A percentile compares a stretch with the other conserved stretches of the same genome.
Conservation (phyloP, 2,888 invertebrate species). For the Leptarthrus brevirostris region DNA sequence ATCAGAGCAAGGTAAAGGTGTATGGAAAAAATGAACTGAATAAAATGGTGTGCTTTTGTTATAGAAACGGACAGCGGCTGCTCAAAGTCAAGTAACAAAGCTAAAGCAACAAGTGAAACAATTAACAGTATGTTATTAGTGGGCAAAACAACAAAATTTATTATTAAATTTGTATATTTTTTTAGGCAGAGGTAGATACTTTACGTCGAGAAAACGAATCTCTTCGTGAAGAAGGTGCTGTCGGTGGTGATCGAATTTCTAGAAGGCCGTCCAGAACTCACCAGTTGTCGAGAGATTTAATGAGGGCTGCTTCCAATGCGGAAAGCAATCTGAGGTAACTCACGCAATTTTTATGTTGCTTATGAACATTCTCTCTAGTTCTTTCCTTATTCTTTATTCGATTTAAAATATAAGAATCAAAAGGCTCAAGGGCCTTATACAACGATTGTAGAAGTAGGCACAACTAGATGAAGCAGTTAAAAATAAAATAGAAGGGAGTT, state of each 20-base stretch:
- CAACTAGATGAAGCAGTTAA: too few species aligned
- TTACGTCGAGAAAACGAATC: constrained; percentile 70
- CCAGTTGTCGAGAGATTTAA: constrained; percentile 71
- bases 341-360: too few species aligned
- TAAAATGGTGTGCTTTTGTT: constrained; percentile 58
- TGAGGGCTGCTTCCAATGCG: constrained; percentile 73
- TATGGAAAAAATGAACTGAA: too few species aligned
- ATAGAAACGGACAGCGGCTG: constrained; percentile 73
- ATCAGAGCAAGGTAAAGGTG: constrained; percentile 69
- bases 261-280: constrained; percentile 67
- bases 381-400: neutral
- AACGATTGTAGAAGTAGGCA: neutral
- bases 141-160: too few species aligned
- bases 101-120: constrained; percentile 78
- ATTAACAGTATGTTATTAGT: constrained; percentile 72
- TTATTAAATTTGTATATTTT: neutral
- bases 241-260: constrained; percentile 63
- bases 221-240: constrained; percentile 68
- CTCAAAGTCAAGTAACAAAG: constrained; percentile 73
- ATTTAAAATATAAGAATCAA: too few species aligned
- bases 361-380: too few species aligned
- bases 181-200: constrained; percentile 68
- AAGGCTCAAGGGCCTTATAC: too few species aligned
- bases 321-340: constrained; percentile 74
- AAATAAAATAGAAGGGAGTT: too few species aligned